Base-by-base conservation (phyloP, 2,888 invertebrate genomes). In the Mesorhabditis sp. region DNA sequence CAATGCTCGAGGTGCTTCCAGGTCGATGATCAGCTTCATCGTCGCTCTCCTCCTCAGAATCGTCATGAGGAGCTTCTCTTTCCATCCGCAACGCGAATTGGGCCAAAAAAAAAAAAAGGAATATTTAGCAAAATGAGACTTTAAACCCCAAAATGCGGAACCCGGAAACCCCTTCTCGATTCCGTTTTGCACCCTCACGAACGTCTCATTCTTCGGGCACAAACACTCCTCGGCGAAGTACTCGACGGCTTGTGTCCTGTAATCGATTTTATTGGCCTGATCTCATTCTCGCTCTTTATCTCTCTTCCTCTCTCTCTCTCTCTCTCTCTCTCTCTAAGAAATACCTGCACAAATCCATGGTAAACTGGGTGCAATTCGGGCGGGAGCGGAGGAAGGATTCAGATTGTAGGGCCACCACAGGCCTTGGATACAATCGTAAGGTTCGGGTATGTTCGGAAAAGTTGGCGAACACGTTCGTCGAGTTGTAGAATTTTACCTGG, bases 151-250 rank as follows among this genome's bases (percentile, higher is more conserved):
- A n/a, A n/a, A n/a, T n/a, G n/a, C n/a, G n/a, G n/a, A n/a, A n/a
- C n/a, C n/a, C n/a, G n/a, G n/a, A n/a, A n/a, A n/a, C n/a, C n/a
- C n/a, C 87, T 95, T 95, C 85, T 92, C 91, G 15, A 95, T 83
- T 42, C 97, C 97, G 0, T 96, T 97, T 85, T 98, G 97, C 0
- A 99, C 94, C 5, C 98, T 90, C 64, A 96, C 90, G 86, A 96
- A 99, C 4, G 97, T 96, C 72, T 97, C 95, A 88, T 98, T 99
- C 82, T 92, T 93, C 0, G 98, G 98, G 2, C 95, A 94, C 10
- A 99, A 88, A 0, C 94, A 94, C 95, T 97, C 98, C 87, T 99
- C 98, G 0, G 97, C 97, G 77, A 97, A 90, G 87, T 94, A 99
- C 87, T 99, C 98, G 1, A 98, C 97, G 0, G 98, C 97, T 91